Evolutionary conservation across 2,888 invertebrate genomes (phyloP).

Genomic region (Meta bourneti): DNA sequence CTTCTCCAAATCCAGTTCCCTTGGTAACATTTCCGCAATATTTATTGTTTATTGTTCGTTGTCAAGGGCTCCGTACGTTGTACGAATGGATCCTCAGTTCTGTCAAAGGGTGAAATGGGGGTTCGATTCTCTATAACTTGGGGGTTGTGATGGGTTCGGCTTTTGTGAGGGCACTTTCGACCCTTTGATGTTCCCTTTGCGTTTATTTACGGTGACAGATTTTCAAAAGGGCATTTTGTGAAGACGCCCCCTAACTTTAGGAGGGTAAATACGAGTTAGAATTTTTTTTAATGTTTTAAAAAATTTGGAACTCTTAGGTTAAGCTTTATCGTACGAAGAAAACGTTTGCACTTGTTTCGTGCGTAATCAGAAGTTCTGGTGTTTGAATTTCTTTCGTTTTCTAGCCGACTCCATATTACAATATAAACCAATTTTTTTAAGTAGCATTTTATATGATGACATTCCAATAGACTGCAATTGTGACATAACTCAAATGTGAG

Average conservation of each 20-base stretch:
- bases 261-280: too few relatives aligned
- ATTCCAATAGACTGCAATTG: too few relatives aligned
- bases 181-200: neutral
- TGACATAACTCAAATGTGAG: too few relatives aligned
- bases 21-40: conserved; percentile 40
- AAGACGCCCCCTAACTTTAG: neutral
- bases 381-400: too few relatives aligned
- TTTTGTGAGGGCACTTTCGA: neutral
- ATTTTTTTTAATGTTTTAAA: too few relatives aligned
- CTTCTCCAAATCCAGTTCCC: conserved; percentile 25
- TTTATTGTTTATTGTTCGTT: conserved; percentile 48
- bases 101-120: conserved; percentile 13
- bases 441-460: too few relatives aligned
- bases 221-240: neutral
- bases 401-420: too few relatives aligned
- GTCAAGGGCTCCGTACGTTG: conserved; percentile 14
- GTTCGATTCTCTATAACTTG: neutral
- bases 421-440: too few relatives aligned
- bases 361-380: too few relatives aligned
- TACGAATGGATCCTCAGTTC: neutral
- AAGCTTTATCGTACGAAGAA: too few relatives aligned
- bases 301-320: too few relatives aligned
- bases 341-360: too few relatives aligned
- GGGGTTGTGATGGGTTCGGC: neutral
- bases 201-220: neutral